These are phyloP conservation scores for Uropsilus gracilis DNA, from an alignment of 2,113 vertebrate species.

Conservation along the genomic window DNA sequence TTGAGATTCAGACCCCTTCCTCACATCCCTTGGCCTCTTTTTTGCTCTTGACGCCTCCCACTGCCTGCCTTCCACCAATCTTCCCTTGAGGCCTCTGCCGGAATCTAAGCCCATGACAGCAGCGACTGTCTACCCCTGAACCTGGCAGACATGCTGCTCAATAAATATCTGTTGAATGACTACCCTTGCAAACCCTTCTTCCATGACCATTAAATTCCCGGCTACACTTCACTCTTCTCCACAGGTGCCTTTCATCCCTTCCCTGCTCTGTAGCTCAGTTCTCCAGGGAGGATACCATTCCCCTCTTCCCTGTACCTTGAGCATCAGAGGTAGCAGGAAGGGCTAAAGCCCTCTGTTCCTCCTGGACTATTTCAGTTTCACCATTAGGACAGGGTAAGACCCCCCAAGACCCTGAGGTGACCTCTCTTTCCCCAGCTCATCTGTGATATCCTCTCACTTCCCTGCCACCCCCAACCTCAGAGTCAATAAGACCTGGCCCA, in stretches of 20 bases:
- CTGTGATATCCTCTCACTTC: too few species aligned
- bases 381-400: too few species aligned
- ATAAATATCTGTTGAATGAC: conserved; percentile 66
- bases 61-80: not conserved
- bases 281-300: not conserved
- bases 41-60: not conserved
- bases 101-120: not conserved
- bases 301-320: not conserved
- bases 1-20: not conserved
- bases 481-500: too few species aligned
- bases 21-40: not conserved
- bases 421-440: too few species aligned
- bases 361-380: not conserved
- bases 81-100: not conserved
- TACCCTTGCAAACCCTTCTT: conserved; percentile 55
- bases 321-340: not conserved
- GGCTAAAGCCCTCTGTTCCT: too few species aligned
- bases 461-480: too few species aligned
- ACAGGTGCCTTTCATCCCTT: not conserved
- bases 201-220: not conserved
- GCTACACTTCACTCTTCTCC: not conserved
- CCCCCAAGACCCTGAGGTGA: too few species aligned
- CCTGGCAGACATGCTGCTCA: conserved; percentile 12
- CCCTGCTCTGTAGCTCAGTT: not conserved
- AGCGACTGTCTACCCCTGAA: not conserved